Evolutionary conservation across 1,140 invertebrate species (phyloP), one percentile per base, ranked within the genome.

Genomic region (Colletes latitarsis): DNA sequence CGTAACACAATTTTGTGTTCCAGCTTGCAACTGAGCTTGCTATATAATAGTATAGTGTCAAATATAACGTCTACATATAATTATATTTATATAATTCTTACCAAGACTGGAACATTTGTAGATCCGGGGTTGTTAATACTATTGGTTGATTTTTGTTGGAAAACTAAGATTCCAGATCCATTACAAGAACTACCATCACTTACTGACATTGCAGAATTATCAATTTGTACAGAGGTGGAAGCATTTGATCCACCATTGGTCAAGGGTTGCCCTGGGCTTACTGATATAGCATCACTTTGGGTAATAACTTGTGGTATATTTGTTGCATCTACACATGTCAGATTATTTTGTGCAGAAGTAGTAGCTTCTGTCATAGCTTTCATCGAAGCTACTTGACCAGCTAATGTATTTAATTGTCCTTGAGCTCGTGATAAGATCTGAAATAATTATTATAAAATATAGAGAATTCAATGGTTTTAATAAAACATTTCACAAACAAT

Each of bases 1-100:
- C 19, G 71, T 66, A 68, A 93, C 84, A 58, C 88, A 92, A 70
- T 89, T 91, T 69, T 92, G 91, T 52, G 90, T 89, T 72, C 92
- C 92, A 49, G 94, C 92, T 89, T 95, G 95, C 58, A 95, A 89
- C 77, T 95, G 95, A 17, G 94, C 94, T 92, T 95, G 95, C 94
- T 95, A 70, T 5, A 90, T 14, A 91, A 82, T 75, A 83, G 73
- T 76, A 72, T 81, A 77, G 60, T 2, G 52, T n/a, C 12, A 58
- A 72, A 30, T 2, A 64, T 17, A n/a, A 43, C 49, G 3, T 41
- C 30, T 8, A 19, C 19, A 55, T 12, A n/a, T 52, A 46, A n/a
- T 53, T 39, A 52, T 15, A 77, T 71, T 4, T 39, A 62, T 4
- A 72, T 6, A 41, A 66, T 52, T n/a, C 87, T 89, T 88, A 95